Evolutionary conservation across 2,797 vertebrate species (phyloP).

Genomic region (Anguilla marmorata): DNA sequence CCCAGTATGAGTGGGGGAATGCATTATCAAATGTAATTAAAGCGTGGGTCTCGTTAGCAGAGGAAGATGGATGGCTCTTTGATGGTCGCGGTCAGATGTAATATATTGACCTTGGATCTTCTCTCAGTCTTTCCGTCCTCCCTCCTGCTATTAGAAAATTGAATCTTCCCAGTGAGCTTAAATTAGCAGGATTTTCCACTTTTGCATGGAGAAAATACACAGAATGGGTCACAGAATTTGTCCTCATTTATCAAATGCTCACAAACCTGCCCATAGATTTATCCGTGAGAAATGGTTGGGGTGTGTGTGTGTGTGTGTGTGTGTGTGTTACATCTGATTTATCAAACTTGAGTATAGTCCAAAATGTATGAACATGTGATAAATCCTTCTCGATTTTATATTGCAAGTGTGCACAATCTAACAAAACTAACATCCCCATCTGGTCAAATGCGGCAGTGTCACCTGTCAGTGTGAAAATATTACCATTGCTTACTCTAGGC

Average conservation of each 20-base stretch:
- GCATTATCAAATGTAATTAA: constrained; percentile 71
- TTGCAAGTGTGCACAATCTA: no score
- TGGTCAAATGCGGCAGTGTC: no score
- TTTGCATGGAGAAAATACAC: not conserved
- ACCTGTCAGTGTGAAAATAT: no score
- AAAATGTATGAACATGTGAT: no score
- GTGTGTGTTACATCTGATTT: no score
- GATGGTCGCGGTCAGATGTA: constrained; percentile 65
- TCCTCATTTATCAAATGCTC: not conserved
- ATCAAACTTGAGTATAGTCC: no score
- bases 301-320: no score
- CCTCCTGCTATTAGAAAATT: not conserved
- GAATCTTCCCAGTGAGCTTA: not conserved
- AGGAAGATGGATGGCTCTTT: constrained; percentile 67
- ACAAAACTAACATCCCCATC: no score
- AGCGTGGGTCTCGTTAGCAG: constrained; percentile 54
- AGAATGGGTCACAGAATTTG: not conserved
- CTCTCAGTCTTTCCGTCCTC: constrained; percentile 42
- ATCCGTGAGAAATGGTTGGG: no score
- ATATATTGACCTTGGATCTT: constrained; percentile 63
- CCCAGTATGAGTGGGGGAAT: constrained; percentile 65
- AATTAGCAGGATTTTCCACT: not conserved
- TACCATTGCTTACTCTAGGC: no score
- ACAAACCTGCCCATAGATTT: no score
- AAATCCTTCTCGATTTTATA: no score